Evolutionary conservation across 2,797 vertebrate species (phyloP), one percentile per base, ranked within the genome.

Genomic region (Chaunax sp.): DNA sequence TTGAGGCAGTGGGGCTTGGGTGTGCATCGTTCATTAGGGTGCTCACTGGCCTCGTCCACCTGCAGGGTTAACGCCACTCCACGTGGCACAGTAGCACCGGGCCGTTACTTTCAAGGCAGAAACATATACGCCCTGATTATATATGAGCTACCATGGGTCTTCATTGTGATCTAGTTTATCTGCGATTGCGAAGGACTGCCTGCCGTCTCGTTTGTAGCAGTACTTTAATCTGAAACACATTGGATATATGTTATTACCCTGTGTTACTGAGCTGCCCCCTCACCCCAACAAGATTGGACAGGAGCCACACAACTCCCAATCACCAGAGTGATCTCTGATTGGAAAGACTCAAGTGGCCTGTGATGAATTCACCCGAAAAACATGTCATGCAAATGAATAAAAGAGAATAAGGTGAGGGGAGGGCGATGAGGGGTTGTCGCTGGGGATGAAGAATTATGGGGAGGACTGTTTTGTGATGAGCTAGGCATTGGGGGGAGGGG

Each of bases 1-100:
- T 82, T 65, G 83, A 83, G 66, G 84, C 85, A 64, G 78, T 38
- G 15, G 70, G 66, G 72, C 54, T 26, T 5, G 69, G 52, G 66
- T 49, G 72, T 64, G 77, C 63, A 49, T 65, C 61, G 68, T 75
- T 85, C 87, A 89, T 89, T 83, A 87, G 65, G 72, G 58, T 25
- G 75, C 75, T 80, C 84, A 28, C 72, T 67, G 78, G 78, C 76
- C 56, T 58, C 20, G 69, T 78, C 75, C 69, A 78, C 72, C 83
- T 69, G 80, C 69, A 16, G 75, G 81, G 78, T 53, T 73, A 77
- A 72, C 33, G 15, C 73, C 19, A 15, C 71, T 13, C 70, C 57
- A 16, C 67, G 45, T 3, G 26, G 63, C 76, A 16, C 38, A 13
- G 49, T 16, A 69, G 55, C 66, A 20, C 57, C 49, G 5, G 3